phyloP scores from a whole-genome alignment of 2,888 invertebrate species.

The Bugulina stolonifera region DNA sequence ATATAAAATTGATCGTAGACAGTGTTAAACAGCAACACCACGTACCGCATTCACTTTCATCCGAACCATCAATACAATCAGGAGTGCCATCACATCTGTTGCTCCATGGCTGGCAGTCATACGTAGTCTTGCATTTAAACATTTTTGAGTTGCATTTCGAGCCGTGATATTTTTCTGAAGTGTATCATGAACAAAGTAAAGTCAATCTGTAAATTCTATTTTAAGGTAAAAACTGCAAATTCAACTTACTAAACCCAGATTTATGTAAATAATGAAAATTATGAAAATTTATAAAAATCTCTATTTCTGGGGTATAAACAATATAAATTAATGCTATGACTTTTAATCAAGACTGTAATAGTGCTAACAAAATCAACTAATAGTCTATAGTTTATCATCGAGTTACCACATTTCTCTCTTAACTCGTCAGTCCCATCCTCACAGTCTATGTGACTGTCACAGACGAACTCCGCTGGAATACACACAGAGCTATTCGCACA shows the following conservation, averaged over 20 bases:
- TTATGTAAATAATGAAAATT: not conserved
- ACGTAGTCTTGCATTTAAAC: conserved; percentile 14
- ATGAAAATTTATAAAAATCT: not conserved
- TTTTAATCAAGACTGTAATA: no score
- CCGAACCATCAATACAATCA: not conserved
- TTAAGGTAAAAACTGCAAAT: no score
- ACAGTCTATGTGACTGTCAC: not conserved
- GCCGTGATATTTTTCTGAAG: not conserved
- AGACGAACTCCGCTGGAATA: not conserved
- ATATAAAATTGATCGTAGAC: no score
- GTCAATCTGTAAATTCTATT: no score
- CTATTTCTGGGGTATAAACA: no score
- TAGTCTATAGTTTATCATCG: no score
- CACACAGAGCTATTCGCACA: not conserved
- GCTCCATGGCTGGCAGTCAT: not conserved
- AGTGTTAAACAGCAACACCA: no score
- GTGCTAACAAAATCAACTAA: no score
- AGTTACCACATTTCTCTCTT: conserved; percentile 17
- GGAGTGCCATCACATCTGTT: not conserved
- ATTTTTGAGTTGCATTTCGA: not conserved
- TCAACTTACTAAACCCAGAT: not conserved
- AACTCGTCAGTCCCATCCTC: not conserved
- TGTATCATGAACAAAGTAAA: no score
- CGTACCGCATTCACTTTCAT: conserved; percentile 18
- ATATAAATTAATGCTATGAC: no score